Evolutionary conservation across 2,888 invertebrate genomes (phyloP).

Genomic region (Synanthedon myopaeformis): DNA sequence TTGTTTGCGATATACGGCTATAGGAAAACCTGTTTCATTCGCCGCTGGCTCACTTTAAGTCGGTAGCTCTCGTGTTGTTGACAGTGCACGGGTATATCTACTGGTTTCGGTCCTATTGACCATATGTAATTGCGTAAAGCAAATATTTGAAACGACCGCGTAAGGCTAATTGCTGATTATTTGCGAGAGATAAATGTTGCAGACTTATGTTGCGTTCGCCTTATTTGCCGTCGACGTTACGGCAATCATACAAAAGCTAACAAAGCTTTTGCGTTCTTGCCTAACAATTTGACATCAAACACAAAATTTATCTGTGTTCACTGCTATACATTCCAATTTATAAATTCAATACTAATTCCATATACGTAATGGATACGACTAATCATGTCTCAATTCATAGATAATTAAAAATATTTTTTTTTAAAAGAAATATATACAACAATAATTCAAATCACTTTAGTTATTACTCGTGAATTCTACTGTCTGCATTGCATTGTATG

Average conservation of each 20-base stretch:
- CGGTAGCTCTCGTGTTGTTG: conserved; percentile 20
- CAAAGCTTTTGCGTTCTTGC: neutral
- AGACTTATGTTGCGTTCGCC: conserved; percentile 5
- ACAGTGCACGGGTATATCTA: conserved; percentile 18
- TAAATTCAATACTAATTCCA: too few species aligned
- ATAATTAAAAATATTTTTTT: too few species aligned
- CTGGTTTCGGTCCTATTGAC: conserved; percentile 1
- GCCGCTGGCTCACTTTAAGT: conserved; percentile 19
- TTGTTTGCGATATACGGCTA: conserved; percentile 16
- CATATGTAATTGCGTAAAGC: conserved; percentile 30
- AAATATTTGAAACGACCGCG: conserved; percentile 40
- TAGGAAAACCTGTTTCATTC: conserved; percentile 27
- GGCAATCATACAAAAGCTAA: neutral
- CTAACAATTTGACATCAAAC: neutral
- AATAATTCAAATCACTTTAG: too few species aligned
- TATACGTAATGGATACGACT: too few species aligned
- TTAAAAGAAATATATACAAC: too few species aligned
- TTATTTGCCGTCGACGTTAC: neutral
- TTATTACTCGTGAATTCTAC: too few species aligned
- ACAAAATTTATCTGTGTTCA: neutral
- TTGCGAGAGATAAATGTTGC: conserved; percentile 28
- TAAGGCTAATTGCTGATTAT: conserved; percentile 32
- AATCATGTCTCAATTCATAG: too few species aligned
- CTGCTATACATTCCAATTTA: too few species aligned
- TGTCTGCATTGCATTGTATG: too few species aligned